A percentile compares a stretch with the other conserved stretches of the same genome.
Evolutionary conservation across 2,888 invertebrate species (phyloP).

Genomic region (Papilio protenor): DNA sequence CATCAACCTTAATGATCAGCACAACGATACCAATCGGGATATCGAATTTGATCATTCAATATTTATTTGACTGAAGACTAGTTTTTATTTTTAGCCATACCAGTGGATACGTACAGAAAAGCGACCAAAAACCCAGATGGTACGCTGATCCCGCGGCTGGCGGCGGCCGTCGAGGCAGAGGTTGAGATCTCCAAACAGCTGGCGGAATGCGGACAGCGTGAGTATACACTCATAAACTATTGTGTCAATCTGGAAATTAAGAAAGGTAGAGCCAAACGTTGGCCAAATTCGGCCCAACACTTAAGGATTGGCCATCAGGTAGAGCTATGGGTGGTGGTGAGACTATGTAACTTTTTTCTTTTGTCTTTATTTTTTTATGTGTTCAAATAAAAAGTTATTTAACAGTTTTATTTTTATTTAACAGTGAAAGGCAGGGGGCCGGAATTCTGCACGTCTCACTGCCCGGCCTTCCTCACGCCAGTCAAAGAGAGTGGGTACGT

Average conservation of each 20-base stretch:
- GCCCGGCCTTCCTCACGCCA: conserved; percentile 14
- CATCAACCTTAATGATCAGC: too few relatives aligned
- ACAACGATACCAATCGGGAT: too few relatives aligned
- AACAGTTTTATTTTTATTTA: neutral
- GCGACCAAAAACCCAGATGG: conserved; percentile 1
- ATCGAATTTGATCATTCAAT: neutral
- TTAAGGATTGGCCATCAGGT: too few relatives aligned
- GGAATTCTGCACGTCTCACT: conserved; percentile 26
- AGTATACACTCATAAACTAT: conserved; percentile 11
- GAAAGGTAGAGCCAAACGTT: too few relatives aligned
- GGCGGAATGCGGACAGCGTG: conserved; percentile 33
- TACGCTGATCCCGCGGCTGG: conserved; percentile 34
- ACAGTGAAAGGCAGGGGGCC: conserved; percentile 15
- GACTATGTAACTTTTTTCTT: too few relatives aligned
- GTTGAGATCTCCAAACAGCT: conserved; percentile 32
- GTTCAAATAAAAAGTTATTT: too few relatives aligned
- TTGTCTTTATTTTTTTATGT: too few relatives aligned
- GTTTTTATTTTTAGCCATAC: conserved; percentile 7
- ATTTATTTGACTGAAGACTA: neutral
- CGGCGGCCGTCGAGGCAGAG: conserved; percentile 34
- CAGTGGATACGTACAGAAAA: conserved; percentile 17
- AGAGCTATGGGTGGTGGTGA: too few relatives aligned
- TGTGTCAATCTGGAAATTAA: too few relatives aligned
- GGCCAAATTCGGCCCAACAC: too few relatives aligned
- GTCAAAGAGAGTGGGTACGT: conserved; percentile 26